phyloP scores from a whole-genome alignment of 2,113 vertebrate species.

The Oceanodroma tethys region DNA sequence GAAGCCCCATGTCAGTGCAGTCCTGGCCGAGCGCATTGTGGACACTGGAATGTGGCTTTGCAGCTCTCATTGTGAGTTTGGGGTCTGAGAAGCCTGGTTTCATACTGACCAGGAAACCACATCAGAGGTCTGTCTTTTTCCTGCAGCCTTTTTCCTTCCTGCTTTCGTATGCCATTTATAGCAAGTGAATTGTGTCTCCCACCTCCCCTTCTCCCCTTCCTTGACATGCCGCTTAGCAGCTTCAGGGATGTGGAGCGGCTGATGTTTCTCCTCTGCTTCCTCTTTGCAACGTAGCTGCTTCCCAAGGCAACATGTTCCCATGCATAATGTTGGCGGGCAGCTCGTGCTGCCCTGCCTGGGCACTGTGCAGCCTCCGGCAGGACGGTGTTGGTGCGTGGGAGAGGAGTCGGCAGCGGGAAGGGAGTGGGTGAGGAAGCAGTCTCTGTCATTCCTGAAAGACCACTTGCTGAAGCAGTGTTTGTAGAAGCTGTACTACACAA shows the following conservation, averaged over 20 bases:
- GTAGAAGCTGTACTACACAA: neutral
- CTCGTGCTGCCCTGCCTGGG: neutral
- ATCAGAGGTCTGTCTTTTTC: neutral
- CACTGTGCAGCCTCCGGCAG: neutral
- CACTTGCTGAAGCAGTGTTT: neutral
- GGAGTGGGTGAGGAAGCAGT: neutral
- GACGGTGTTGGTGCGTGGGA: fast-evolving
- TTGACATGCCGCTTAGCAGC: neutral
- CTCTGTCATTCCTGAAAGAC: neutral
- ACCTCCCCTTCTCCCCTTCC: neutral
- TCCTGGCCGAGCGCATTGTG: fast-evolving
- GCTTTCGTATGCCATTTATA: neutral
- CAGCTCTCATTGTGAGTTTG: neutral
- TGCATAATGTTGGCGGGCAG: neutral
- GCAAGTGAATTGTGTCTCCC: neutral
- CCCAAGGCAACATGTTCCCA: fast-evolving
- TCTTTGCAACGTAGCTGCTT: neutral
- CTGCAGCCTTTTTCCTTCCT: neutral
- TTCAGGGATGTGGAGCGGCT: fast-evolving
- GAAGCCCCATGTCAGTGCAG: neutral
- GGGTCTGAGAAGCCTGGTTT: neutral
- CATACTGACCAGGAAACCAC: neutral
- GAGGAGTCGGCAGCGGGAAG: neutral
- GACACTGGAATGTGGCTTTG: neutral
- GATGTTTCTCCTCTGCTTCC: neutral